A percentile compares a stretch with the other conserved stretches of the same genome.
phyloP scores from a whole-genome alignment of 2,113 vertebrate species.

The Cranoglanis bouderius region DNA sequence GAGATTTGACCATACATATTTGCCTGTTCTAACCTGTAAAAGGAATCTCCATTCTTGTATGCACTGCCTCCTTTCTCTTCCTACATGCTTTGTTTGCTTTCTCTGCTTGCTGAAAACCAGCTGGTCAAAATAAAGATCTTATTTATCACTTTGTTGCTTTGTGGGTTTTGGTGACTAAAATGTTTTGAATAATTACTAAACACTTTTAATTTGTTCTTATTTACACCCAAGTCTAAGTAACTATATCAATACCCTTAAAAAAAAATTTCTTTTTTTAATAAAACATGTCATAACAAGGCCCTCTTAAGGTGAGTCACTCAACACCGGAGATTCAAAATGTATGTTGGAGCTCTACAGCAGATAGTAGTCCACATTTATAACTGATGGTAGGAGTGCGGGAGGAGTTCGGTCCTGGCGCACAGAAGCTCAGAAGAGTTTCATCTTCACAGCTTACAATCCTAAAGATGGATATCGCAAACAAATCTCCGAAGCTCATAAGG shows the following conservation, averaged over 20 bases:
- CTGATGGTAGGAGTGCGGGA: constrained; percentile 75
- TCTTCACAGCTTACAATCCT: constrained; percentile 71
- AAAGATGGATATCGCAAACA: constrained; percentile 82
- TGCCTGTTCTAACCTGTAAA: constrained; percentile 42
- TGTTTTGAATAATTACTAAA: neutral
- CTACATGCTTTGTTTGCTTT: constrained; percentile 23
- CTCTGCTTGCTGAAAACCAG: too few species aligned
- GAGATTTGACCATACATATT: constrained; percentile 48
- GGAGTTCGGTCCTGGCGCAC: constrained; percentile 64
- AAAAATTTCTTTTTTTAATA: too few species aligned
- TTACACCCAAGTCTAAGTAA: neutral
- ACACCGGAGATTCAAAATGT: neutral
- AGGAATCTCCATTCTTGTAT: constrained; percentile 26
- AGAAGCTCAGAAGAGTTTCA: constrained; percentile 64
- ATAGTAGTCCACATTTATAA: neutral
- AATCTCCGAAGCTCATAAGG: constrained; percentile 66
- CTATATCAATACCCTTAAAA: too few species aligned
- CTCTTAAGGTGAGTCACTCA: neutral
- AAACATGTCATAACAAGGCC: neutral
- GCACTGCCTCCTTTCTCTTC: constrained; percentile 1
- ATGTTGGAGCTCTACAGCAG: neutral
- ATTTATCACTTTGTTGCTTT: constrained; percentile 48
- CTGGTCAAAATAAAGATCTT: constrained; percentile 64
- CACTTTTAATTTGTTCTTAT: neutral
- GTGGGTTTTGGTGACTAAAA: neutral